Evolutionary conservation across 2,113 vertebrate species (phyloP).

Genomic region (Lanius collurio): DNA sequence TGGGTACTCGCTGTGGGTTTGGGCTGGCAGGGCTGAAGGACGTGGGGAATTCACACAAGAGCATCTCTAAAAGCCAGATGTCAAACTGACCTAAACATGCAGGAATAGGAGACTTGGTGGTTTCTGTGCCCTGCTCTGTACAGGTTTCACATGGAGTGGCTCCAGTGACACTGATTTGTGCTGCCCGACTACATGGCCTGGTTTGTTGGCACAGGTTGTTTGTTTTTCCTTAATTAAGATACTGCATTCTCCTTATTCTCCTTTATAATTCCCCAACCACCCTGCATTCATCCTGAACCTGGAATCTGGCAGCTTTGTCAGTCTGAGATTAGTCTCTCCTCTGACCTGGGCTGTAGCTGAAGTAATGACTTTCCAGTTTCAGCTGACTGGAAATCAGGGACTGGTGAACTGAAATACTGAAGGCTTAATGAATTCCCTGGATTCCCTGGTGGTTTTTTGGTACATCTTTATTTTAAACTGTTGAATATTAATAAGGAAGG

Average conservation of each 20-base stretch:
- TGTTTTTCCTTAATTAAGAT: slow-evolving; percentile 23
- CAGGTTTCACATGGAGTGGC: not conserved
- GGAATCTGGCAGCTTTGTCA: not conserved
- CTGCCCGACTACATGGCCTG: not conserved
- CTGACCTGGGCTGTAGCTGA: slow-evolving; percentile 30
- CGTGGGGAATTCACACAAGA: fast-evolving
- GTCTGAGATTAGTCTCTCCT: not conserved
- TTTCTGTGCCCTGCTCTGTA: not conserved
- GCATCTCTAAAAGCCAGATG: not conserved
- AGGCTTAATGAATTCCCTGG: slow-evolving; percentile 60
- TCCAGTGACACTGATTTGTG: not conserved
- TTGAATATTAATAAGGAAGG: slow-evolving; percentile 69
- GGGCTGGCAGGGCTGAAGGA: not conserved
- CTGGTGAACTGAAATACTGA: slow-evolving; percentile 49
- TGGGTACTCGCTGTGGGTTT: fast-evolving
- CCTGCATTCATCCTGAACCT: not conserved
- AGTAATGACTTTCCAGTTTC: slow-evolving; percentile 50
- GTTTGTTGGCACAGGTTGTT: not conserved
- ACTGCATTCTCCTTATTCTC: not conserved
- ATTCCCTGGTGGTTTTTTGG: slow-evolving; percentile 50
- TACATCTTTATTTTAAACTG: slow-evolving; percentile 68
- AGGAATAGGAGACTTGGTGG: not conserved
- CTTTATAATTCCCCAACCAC: not conserved
- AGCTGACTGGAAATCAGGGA: slow-evolving; percentile 52
- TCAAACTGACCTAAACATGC: not conserved